These are phyloP conservation scores for Drosophila baimaii DNA, from an alignment of 1,140 invertebrate species.

Conservation along the genomic window DNA sequence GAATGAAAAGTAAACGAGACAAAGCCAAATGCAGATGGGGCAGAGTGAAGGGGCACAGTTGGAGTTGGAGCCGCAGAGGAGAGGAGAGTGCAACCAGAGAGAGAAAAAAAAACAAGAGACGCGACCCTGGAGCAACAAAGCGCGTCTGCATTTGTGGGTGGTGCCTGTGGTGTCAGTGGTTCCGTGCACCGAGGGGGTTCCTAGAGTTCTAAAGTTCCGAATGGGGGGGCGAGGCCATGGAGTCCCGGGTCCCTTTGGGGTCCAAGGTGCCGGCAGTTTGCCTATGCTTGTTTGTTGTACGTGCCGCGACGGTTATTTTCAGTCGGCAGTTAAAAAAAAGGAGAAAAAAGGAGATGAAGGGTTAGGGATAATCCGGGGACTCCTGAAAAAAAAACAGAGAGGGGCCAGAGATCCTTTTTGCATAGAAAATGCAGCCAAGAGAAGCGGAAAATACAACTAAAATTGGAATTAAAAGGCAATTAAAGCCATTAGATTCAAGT, in stretches of 20 bases:
- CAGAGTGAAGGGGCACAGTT: slow-evolving; percentile 15
- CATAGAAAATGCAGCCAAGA: not conserved
- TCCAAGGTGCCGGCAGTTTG: slow-evolving; percentile 46
- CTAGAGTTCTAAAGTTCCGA: slow-evolving; percentile 9
- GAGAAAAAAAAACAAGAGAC: slow-evolving; percentile 51
- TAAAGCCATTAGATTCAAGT: too few relatives aligned
- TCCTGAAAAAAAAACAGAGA: not conserved
- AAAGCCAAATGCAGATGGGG: slow-evolving; percentile 58
- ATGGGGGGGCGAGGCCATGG: slow-evolving; percentile 1
- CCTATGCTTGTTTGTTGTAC: slow-evolving; percentile 54
- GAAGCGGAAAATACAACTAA: slow-evolving; percentile 17
- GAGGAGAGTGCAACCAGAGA: slow-evolving; percentile 35
- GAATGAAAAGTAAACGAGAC: slow-evolving; percentile 62
- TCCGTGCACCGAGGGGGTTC: not conserved
- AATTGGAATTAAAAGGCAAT: slow-evolving; percentile 7
- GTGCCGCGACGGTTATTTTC: slow-evolving; percentile 47
- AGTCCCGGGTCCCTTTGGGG: slow-evolving; percentile 28
- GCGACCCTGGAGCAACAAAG: slow-evolving; percentile 61
- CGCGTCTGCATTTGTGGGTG: slow-evolving; percentile 74
- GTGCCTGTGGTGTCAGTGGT: slow-evolving; percentile 34
- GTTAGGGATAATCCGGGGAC: not conserved
- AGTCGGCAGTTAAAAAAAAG: slow-evolving; percentile 21
- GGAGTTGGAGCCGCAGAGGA: slow-evolving; percentile 12
- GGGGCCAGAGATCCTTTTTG: not conserved
- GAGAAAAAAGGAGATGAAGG: not conserved